These are phyloP conservation scores for Geopemphigus sp. DNA, from an alignment of 1,140 invertebrate genomes.

Conservation along the genomic window DNA sequence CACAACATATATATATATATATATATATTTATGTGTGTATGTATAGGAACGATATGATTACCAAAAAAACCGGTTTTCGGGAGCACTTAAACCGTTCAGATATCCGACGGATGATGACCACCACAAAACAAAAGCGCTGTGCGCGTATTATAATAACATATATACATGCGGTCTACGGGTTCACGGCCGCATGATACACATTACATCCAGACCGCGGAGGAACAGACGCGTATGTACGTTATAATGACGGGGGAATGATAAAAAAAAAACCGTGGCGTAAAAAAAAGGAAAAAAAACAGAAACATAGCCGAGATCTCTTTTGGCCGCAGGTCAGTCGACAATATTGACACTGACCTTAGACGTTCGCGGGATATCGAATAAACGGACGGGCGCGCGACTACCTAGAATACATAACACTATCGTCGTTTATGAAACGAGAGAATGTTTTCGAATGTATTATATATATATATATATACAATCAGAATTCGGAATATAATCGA, in stretches of 20 bases:
- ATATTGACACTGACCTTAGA: background rate
- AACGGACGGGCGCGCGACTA: no score
- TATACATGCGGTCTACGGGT: background rate
- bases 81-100: background rate
- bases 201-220: no score
- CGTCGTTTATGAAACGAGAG: no score
- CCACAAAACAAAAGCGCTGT: conserved; percentile 21
- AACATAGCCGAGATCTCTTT: background rate
- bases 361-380: no score
- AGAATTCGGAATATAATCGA: no score
- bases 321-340: background rate
- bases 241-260: background rate
- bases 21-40: no score
- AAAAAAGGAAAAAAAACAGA: background rate
- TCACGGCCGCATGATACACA: background rate
- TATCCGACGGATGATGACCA: background rate
- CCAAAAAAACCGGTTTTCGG: conserved; percentile 18
- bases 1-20: background rate
- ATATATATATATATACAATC: no score
- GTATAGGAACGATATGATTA: conserved; percentile 23
- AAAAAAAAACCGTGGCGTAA: conserved; percentile 5
- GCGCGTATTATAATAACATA: no score
- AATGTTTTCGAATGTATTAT: no score
- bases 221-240: background rate
- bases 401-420: no score